Conservation (phyloP, 2,888 invertebrate species). For the Drosophila gaucha region DNA sequence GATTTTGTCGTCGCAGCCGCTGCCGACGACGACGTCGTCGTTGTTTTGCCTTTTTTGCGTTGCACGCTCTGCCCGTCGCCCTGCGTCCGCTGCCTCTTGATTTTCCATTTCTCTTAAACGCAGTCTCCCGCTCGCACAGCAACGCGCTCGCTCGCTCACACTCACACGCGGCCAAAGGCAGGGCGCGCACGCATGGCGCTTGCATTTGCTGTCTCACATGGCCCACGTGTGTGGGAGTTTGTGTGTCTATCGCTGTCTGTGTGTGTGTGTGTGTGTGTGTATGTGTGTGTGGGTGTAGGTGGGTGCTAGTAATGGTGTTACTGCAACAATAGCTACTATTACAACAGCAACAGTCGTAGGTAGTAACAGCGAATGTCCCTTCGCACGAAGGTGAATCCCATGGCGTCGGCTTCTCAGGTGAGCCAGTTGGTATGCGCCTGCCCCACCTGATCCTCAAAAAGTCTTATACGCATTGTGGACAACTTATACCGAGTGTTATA, state of each 20-base stretch:
- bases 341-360: constrained; percentile 45
- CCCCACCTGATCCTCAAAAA: constrained; percentile 56
- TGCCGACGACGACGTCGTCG: constrained; percentile 45
- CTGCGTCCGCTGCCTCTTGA: constrained; percentile 31
- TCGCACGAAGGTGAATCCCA: constrained; percentile 43
- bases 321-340: constrained; percentile 70
- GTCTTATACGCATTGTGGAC: constrained; percentile 48
- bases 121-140: constrained; percentile 50
- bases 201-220: constrained; percentile 76
- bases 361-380: constrained; percentile 35
- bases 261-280: constrained; percentile 14
- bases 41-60: constrained; percentile 56
- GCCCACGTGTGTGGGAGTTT: constrained; percentile 32
- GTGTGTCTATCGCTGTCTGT: constrained; percentile 12
- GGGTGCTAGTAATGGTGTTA: constrained; percentile 75
- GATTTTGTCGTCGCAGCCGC: constrained; percentile 71
- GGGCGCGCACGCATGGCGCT: constrained; percentile 74
- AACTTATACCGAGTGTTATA: constrained; percentile 41
- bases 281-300: constrained; percentile 33
- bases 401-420: constrained; percentile 26
- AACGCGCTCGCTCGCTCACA: constrained; percentile 45
- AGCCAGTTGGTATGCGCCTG: background rate
- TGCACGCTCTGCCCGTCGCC: constrained; percentile 25
- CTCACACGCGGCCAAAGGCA: constrained; percentile 25
- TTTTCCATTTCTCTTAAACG: constrained; percentile 60